Evolutionary conservation across 92 coral and sea anemone species (phyloP).

Genomic region (Actinernus sp.): DNA sequence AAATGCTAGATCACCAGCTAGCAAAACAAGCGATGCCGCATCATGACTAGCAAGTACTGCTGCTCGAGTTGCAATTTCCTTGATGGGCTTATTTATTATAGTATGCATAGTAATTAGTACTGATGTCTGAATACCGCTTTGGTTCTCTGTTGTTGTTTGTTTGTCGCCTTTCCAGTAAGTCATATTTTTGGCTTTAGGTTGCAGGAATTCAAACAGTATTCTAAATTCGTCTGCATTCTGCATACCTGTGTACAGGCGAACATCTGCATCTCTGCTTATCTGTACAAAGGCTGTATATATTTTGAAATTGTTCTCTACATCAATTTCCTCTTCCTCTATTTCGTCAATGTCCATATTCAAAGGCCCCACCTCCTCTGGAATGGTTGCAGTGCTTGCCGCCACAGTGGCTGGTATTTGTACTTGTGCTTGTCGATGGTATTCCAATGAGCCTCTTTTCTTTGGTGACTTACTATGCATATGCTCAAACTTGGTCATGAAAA

Average conservation of each 20-base stretch:
- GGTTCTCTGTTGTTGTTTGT: conserved; percentile 15
- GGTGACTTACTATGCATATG: background rate
- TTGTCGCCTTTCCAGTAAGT: conserved; percentile 34
- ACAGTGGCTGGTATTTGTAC: background rate
- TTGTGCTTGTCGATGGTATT: background rate
- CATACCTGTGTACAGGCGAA: conserved; percentile 28
- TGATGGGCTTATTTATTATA: too few relatives aligned
- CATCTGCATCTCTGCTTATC: conserved; percentile 33
- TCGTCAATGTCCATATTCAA: too few relatives aligned
- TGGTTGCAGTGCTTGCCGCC: too few relatives aligned
- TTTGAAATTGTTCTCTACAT: too few relatives aligned
- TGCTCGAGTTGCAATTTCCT: too few relatives aligned
- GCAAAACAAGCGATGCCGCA: too few relatives aligned
- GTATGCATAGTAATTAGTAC: too few relatives aligned
- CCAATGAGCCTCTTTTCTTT: background rate
- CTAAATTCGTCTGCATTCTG: conserved; percentile 21
- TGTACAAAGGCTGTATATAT: conserved; percentile 24
- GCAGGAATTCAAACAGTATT: conserved; percentile 20
- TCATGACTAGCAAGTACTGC: too few relatives aligned
- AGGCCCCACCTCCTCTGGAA: too few relatives aligned
- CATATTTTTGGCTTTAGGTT: conserved; percentile 24
- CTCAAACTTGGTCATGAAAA: conserved; percentile 26
- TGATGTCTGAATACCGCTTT: too few relatives aligned
- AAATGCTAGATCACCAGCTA: conserved; percentile 23
- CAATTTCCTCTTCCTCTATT: too few relatives aligned